Conservation (phyloP, 2,113 vertebrate species). For the Crotalus horridus region DNA sequence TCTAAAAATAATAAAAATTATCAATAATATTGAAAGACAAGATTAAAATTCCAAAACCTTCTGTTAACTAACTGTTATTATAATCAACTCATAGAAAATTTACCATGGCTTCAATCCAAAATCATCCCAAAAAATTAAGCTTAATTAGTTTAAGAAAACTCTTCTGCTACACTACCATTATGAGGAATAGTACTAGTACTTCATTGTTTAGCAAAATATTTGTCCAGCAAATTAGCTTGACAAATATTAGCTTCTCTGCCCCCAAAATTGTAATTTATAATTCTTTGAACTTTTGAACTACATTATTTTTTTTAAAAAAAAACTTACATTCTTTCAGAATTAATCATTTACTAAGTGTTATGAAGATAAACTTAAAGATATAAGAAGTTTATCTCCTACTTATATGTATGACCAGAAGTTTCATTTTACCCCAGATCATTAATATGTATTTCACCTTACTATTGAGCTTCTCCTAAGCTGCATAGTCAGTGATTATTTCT, state of each 20-base stretch:
- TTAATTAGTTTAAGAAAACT: background rate
- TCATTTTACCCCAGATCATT: background rate
- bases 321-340: background rate
- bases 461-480: background rate
- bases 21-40: background rate
- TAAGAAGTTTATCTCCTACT: background rate
- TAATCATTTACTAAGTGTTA: background rate
- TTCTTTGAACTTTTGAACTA: constrained; percentile 21
- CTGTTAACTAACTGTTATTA: background rate
- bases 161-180: background rate
- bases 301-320: background rate
- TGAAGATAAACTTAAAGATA: background rate
- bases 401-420: background rate
- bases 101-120: too few relatives aligned
- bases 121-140: too few relatives aligned
- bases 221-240: background rate
- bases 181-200: background rate
- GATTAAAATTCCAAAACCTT: background rate
- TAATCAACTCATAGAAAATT: background rate
- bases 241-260: background rate
- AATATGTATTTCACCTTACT: background rate
- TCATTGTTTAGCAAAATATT: background rate
- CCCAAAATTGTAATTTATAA: constrained; percentile 1
- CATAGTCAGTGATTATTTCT: background rate
- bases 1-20: background rate